Conservation (phyloP, 2,113 vertebrate genomes). For the Anolis carolinensis region DNA sequence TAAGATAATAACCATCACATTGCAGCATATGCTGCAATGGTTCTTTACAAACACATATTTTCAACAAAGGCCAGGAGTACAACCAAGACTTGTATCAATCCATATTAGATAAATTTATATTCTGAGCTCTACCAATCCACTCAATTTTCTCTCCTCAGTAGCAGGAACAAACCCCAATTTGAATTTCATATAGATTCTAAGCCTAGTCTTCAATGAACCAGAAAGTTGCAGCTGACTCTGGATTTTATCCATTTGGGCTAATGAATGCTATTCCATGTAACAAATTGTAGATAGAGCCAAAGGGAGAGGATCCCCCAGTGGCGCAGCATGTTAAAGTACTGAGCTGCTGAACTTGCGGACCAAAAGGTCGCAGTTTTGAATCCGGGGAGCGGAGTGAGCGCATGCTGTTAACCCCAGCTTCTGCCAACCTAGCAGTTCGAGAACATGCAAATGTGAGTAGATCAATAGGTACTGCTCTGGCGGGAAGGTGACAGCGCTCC, state of each 20-base stretch:
- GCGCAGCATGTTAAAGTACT: no score
- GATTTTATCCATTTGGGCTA: background rate
- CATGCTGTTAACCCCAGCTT: no score
- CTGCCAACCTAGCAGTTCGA: no score
- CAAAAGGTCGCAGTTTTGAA: no score
- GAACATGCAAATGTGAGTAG: no score
- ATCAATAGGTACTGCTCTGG: no score
- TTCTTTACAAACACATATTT: background rate
- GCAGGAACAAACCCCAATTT: background rate
- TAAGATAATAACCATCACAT: background rate
- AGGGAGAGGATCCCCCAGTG: no score
- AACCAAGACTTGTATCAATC: background rate
- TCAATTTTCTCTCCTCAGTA: background rate
- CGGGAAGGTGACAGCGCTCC: no score
- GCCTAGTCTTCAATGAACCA: background rate
- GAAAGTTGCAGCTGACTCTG: background rate
- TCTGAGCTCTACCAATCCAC: background rate
- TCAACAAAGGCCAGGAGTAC: background rate
- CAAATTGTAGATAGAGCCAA: background rate
- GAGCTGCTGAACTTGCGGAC: no score
- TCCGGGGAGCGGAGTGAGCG: no score
- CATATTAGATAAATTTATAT: background rate
- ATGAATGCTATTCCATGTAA: background rate
- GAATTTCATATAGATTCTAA: background rate
- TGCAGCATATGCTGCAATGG: background rate